Conservation (phyloP, 2,113 vertebrate genomes). For the Empidonax traillii region DNA sequence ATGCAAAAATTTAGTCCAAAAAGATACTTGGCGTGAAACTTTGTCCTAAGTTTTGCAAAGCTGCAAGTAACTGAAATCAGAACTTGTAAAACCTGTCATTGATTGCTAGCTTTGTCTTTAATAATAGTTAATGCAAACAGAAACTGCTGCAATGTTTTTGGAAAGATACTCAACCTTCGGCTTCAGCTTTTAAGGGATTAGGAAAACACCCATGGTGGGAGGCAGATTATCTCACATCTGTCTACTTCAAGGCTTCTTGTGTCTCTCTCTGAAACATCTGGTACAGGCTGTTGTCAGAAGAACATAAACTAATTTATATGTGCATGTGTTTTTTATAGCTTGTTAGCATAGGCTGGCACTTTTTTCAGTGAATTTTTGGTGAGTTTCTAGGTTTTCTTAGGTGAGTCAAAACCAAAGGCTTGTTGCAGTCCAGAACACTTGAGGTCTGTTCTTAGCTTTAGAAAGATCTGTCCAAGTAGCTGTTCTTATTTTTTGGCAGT, state of each 20-base stretch:
- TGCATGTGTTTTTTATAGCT: conserved; percentile 12
- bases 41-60: not conserved
- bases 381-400: not conserved
- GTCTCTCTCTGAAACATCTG: conserved; percentile 41
- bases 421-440: not conserved
- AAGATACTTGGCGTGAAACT: not conserved
- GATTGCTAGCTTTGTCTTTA: not conserved
- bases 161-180: not conserved
- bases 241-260: conserved; percentile 14
- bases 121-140: not conserved
- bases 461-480: not conserved
- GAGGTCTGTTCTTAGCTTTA: not conserved
- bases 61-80: not conserved
- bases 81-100: not conserved
- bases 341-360: not conserved
- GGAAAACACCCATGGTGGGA: conserved; percentile 29
- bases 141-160: not conserved
- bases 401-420: not conserved
- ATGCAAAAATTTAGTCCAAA: not conserved
- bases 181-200: conserved; percentile 54
- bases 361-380: not conserved
- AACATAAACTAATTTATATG: conserved; percentile 28
- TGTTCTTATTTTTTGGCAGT: not conserved
- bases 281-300: conserved; percentile 9
- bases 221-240: conserved; percentile 55